These are phyloP conservation scores for Toxonevra muliebris DNA, from an alignment of 2,888 invertebrate genomes.

Conservation along the genomic window DNA sequence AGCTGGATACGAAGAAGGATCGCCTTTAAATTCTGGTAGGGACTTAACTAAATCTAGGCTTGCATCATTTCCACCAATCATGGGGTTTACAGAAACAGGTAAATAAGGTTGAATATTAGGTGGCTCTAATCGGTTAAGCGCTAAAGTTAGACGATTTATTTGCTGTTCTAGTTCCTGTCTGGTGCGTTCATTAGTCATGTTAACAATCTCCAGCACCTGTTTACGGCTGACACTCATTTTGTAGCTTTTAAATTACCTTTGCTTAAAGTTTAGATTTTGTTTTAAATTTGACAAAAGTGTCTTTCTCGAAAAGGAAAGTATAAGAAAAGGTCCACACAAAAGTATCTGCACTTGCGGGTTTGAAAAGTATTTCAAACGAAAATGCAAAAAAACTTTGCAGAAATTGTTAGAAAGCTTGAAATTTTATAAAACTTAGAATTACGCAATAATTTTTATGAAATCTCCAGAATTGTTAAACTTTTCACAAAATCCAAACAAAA, in stretches of 20 bases:
- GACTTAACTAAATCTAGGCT: constrained; percentile 17
- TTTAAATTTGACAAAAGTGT: too few relatives aligned
- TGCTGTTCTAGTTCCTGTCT: constrained; percentile 9
- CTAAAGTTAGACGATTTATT: constrained; percentile 20
- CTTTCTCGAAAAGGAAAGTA: too few relatives aligned
- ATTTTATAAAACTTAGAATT: too few relatives aligned
- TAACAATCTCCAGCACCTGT: constrained; percentile 18
- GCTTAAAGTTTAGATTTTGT: too few relatives aligned
- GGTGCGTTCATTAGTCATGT: constrained; percentile 12
- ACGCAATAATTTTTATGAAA: too few relatives aligned
- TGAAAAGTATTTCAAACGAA: too few relatives aligned
- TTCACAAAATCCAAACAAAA: too few relatives aligned
- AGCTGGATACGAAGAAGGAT: constrained; percentile 18
- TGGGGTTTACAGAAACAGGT: constrained; percentile 24
- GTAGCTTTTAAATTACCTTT: constrained; percentile 4
- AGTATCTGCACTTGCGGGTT: too few relatives aligned
- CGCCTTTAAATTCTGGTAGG: constrained; percentile 17
- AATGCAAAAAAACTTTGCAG: too few relatives aligned
- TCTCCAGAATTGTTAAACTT: too few relatives aligned
- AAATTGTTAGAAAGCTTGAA: too few relatives aligned
- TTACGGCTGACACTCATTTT: constrained; percentile 20
- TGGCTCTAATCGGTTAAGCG: constrained; percentile 23
- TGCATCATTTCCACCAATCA: constrained; percentile 18
- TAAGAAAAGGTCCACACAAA: too few relatives aligned
- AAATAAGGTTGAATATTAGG: constrained; percentile 17